Base-by-base conservation (phyloP, 2,113 vertebrate genomes). In the Bubalus kerabau region DNA sequence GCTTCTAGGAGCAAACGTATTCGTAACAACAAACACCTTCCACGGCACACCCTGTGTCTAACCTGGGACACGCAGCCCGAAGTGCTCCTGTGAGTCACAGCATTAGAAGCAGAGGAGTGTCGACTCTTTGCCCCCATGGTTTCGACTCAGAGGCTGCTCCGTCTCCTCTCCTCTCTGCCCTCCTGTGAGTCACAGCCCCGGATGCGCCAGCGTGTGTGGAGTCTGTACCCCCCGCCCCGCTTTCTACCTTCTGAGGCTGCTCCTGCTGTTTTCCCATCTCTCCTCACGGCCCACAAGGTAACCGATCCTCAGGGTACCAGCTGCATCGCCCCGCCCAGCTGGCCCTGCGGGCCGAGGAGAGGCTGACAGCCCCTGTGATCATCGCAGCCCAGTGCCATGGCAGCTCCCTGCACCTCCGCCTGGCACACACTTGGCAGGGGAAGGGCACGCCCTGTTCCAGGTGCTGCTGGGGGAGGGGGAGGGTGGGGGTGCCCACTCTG, bases 161-260 rank as follows among this genome's bases (percentile, higher is more conserved):
- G 19, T 36, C 67, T 23, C 6, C 64, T 36, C 67, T 71, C n/a
- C 67, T 23, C n/a, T 71, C 36, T 24, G 21, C 21, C 71, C 54
- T 62, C n/a, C 60, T n/a, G n/a, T 15, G 19, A 43, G 50, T 26
- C 57, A 23, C 0, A 56, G 43, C 54, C 3, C 48, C 19, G 1
- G 6, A 16, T 2, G 12, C 23, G 2, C 32, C n/a, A 15, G n/a
- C 0, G 0, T 32, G 23, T 23, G 16, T 7, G 1, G 2, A 4
- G 23, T 67, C 60, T 54, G 40, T 14, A 4, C 43, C 36, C 26
- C 28, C n/a, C 13, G 19, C 60, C 30, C 26, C 0, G 19, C n/a
- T 43, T 23, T 16, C 60, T 21, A n/a, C 4, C 17, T 10, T 32
- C 84, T 11, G 86, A 83, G 50, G 64, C 62, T 21, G 8, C 50